Percentiles rank a stretch among this genome's conserved stretches.
Conservation (phyloP, 2,113 vertebrate genomes). For the Mola mola region DNA sequence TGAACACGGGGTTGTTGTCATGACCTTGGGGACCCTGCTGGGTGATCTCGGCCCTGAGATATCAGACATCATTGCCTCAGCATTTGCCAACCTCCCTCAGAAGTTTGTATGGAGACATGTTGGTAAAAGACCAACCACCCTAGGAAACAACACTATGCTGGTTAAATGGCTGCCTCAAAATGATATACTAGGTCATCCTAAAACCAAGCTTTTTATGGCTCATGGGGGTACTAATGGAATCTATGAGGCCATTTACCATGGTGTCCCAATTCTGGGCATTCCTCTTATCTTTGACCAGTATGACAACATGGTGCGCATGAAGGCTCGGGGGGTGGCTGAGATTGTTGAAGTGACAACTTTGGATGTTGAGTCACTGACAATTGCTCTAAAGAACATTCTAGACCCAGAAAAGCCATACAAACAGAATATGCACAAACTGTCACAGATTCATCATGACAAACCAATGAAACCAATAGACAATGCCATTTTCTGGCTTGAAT, state of each 20-base stretch:
- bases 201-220: constrained; percentile 68
- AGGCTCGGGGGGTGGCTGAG: constrained; percentile 54
- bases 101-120: constrained; percentile 76
- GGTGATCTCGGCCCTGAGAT: constrained; percentile 52
- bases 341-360: constrained; percentile 55
- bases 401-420: constrained; percentile 63
- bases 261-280: constrained; percentile 68
- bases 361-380: constrained; percentile 56
- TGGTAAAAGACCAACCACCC: constrained; percentile 33
- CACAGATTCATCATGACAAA: constrained; percentile 69
- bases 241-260: constrained; percentile 72
- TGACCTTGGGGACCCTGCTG: constrained; percentile 74
- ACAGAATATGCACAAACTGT: constrained; percentile 73
- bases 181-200: constrained; percentile 72
- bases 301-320: constrained; percentile 69
- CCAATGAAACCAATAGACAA: constrained; percentile 67
- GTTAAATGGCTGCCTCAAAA: constrained; percentile 76
- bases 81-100: constrained; percentile 71
- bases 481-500: constrained; percentile 76
- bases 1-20: constrained; percentile 68
- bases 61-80: constrained; percentile 58
- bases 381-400: constrained; percentile 55
- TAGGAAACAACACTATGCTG: constrained; percentile 72
- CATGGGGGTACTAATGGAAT: constrained; percentile 73
- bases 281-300: constrained; percentile 75